phyloP scores from a whole-genome alignment of 1,140 invertebrate genomes.

The Dysdera silvatica region DNA sequence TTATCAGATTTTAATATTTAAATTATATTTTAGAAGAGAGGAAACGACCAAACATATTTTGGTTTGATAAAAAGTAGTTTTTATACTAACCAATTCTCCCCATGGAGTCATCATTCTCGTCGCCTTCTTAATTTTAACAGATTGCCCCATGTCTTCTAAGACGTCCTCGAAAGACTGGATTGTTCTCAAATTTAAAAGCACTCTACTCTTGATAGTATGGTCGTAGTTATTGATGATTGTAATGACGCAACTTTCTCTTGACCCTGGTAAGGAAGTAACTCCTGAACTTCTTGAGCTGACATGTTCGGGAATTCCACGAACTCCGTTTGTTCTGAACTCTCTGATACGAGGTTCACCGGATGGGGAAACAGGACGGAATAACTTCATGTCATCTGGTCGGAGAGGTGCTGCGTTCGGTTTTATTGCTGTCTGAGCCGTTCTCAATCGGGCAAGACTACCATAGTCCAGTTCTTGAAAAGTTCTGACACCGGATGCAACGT shows the following conservation, averaged over 20 bases:
- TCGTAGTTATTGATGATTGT: slow-evolving; percentile 84
- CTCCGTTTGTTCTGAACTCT: not conserved
- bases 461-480: slow-evolving; percentile 56
- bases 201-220: slow-evolving; percentile 68
- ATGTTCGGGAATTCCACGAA: not conserved
- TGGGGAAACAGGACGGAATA: slow-evolving; percentile 29
- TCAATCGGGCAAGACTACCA: not conserved
- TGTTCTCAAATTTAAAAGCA: slow-evolving; percentile 80
- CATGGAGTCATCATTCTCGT: slow-evolving; percentile 81
- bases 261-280: slow-evolving; percentile 20
- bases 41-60: too few species aligned
- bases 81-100: slow-evolving; percentile 68
- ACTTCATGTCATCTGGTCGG: slow-evolving; percentile 29
- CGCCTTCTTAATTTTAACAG: slow-evolving; percentile 76
- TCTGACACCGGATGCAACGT: slow-evolving; percentile 83
- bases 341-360: not conserved
- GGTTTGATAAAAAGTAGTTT: not conserved
- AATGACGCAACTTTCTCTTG: slow-evolving; percentile 65
- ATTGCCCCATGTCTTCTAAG: slow-evolving; percentile 79
- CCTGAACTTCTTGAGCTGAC: not conserved
- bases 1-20: too few species aligned
- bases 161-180: slow-evolving; percentile 90
- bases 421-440: not conserved
- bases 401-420: slow-evolving; percentile 14
- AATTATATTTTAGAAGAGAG: too few species aligned